Base-by-base conservation (phyloP, 2,797 vertebrate species). In the Acipenser oxyrinchus region DNA sequence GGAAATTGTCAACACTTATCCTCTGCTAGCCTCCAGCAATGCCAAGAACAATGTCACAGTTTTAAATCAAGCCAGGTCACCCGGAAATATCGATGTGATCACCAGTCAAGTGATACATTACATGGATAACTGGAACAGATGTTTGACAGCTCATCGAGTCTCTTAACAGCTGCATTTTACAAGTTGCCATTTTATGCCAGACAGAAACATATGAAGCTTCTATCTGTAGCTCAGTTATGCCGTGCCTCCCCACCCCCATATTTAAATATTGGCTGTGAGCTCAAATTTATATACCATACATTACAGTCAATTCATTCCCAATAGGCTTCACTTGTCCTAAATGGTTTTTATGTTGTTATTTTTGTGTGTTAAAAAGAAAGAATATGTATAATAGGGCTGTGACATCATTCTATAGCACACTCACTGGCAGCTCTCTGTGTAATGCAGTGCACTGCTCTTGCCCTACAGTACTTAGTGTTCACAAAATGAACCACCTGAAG, bases 161-260 rank as follows among this genome's bases (percentile, higher is more conserved):
- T 37, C 18, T 18, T 6, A 48, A 37, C 60, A 62, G 60, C 60
- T 62, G 60, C 4, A 62, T 62, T 62, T n/a, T 67, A 57, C 57
- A 49, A 48, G 59, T 50, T 61, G 66, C 10, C n/a, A 51, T 60
- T 9, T 49, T 49, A 48, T 67, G 59, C 23, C 53, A 50, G 58
- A 67, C 60, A 62, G 18, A 58, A 67, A 51, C 60, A 15, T 60
- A 18, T 51, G 51, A 6, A 49, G 13, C 66, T 48, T 10, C 58
- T 61, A 50, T 67, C 66, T 60, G 66, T 49, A 67, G 60, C 51
- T 49, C 8, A 60, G 60, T 51, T 51, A 49, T 60, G 12, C 66
- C 48, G 51, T 62, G 37, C 37, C 37, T 5, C 37, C 37, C 37
- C 37, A 18, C 18, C 18, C 2, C 37, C 37, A 37, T 37, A 37